Base-by-base conservation (phyloP, 1,140 invertebrate species). In the Drosophila tani region DNA sequence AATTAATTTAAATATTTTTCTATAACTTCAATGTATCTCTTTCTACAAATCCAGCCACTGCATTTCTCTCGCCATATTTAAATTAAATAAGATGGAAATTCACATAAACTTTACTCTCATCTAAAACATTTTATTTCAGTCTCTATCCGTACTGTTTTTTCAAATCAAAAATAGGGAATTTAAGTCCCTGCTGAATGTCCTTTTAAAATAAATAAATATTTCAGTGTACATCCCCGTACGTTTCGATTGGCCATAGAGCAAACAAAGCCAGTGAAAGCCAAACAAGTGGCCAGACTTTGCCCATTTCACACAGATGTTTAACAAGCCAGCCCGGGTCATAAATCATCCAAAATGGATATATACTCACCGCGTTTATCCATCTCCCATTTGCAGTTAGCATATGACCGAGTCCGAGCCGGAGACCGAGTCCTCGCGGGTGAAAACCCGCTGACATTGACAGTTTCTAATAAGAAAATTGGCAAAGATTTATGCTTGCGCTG, bases 251-350 rank as follows among this genome's bases (percentile, higher is more conserved):
- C 76, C 64, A 64, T 59, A 58, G 64, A 79, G 68, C 71, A 84
- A 84, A 84, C 81, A 84, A 84, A 73, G 62, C 80, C 53, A 86
- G 84, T 75, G 74, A 85, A 82, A 84, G 82, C 81, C 67, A 77
- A 76, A 60, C 63, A 76, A 82, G 76, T 56, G 79, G 74, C 57
- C 64, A 58, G 70, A 70, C 53, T 60, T 79, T 81, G 59, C 81
- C 76, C 84, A 88, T 90, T 88, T 88, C 81, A 71, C 78, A 88
- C 84, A 88, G 85, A 84, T 88, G 84, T 84, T 90, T 84, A 84
- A 81, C 85, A 79, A 84, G 84, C 74, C 66, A 47, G 74, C 46
- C 84, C 77, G 68, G 85, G 85, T 88, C 84, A 88, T 88, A 88
- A 88, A 88, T 88, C 84, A 88, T 88, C 62, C 41, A 69, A 87